Conservation (phyloP, 2,888 invertebrate species). For the Rhingia rostrata region DNA sequence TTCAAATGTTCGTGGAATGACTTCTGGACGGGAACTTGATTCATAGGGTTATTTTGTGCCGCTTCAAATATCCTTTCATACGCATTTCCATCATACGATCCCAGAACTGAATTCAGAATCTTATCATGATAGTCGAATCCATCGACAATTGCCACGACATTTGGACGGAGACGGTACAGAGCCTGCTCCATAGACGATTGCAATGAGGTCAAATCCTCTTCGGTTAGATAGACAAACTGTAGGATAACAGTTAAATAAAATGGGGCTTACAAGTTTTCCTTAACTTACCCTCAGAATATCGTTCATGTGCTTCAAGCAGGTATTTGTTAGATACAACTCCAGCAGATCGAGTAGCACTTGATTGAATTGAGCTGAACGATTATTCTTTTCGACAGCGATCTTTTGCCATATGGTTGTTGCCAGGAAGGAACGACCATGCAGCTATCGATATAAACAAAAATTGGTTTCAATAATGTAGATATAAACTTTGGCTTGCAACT, state of each 20-base stretch:
- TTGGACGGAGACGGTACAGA: slow-evolving; percentile 89
- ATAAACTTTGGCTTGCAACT: background rate
- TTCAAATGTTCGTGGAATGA: slow-evolving; percentile 86
- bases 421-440: slow-evolving; percentile 92
- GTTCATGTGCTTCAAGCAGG: slow-evolving; percentile 89
- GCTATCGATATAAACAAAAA: slow-evolving; percentile 82
- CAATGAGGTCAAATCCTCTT: slow-evolving; percentile 83
- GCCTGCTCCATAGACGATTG: slow-evolving; percentile 89
- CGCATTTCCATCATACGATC: slow-evolving; percentile 92
- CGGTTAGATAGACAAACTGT: slow-evolving; percentile 80
- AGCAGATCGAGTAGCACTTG: slow-evolving; percentile 88
- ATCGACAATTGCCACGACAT: slow-evolving; percentile 96
- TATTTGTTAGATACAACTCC: slow-evolving; percentile 90
- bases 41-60: slow-evolving; percentile 92
- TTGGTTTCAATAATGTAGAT: background rate
- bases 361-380: slow-evolving; percentile 86
- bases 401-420: slow-evolving; percentile 88
- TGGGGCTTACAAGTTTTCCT: background rate
- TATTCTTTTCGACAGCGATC: slow-evolving; percentile 83
- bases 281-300: slow-evolving; percentile 90
- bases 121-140: slow-evolving; percentile 94
- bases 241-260: background rate
- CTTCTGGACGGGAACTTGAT: slow-evolving; percentile 90
- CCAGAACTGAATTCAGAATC: slow-evolving; percentile 89
- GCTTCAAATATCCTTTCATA: slow-evolving; percentile 92